Evolutionary conservation across 1,140 invertebrate genomes (phyloP).

Genomic region (Anagrus nilaparvatae): DNA sequence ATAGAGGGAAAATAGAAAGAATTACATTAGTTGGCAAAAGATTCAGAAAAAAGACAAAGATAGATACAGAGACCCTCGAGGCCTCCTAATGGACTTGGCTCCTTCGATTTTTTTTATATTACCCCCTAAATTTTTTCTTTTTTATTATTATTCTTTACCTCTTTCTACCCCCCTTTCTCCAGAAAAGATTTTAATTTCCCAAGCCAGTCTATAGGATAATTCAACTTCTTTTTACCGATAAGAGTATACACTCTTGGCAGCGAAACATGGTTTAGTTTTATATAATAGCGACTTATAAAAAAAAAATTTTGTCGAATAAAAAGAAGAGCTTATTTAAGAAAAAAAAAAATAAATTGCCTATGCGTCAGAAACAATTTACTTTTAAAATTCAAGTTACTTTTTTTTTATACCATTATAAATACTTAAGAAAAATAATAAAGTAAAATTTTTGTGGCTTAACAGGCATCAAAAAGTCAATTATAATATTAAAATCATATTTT

Average conservation of each 20-base stretch:
- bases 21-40: slow-evolving; percentile 3
- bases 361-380: slow-evolving; percentile 15
- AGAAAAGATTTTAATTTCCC: slow-evolving; percentile 30
- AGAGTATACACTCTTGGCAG: slow-evolving; percentile 8
- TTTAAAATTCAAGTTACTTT: no score
- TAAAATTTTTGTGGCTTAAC: no score
- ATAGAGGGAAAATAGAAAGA: slow-evolving; percentile 38
- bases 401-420: no score
- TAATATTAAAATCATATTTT: no score
- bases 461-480: no score
- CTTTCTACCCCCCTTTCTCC: slow-evolving; percentile 15
- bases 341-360: slow-evolving; percentile 17
- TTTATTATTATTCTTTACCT: slow-evolving; percentile 10
- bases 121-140: slow-evolving; percentile 6
- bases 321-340: slow-evolving; percentile 8
- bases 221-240: slow-evolving; percentile 16
- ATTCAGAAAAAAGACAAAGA: not conserved
- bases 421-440: no score
- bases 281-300: no score
- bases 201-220: slow-evolving; percentile 17
- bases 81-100: slow-evolving; percentile 36
- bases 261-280: slow-evolving; percentile 5
- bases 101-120: no score
- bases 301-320: no score
- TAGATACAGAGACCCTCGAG: slow-evolving; percentile 16